A percentile compares a stretch with the other conserved stretches of the same genome.
Conservation (phyloP, 2,113 vertebrate species). For the Amblyornis subalaris region DNA sequence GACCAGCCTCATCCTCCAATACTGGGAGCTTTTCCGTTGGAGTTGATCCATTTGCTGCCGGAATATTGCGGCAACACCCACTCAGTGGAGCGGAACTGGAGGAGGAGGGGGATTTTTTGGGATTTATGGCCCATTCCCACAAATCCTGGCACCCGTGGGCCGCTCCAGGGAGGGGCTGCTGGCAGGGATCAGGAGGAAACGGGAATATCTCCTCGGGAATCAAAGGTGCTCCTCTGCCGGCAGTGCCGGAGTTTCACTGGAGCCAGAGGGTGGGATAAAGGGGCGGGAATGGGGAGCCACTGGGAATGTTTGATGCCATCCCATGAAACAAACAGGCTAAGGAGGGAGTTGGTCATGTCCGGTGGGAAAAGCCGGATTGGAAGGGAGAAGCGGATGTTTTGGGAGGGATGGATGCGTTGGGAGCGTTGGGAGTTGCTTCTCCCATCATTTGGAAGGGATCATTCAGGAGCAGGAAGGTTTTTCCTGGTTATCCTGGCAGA, state of each 20-base stretch:
- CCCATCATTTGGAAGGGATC: background rate
- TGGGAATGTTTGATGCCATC: background rate
- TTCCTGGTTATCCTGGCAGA: background rate
- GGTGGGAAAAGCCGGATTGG: background rate
- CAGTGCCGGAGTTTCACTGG: background rate
- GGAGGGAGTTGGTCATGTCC: background rate
- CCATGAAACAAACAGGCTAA: background rate
- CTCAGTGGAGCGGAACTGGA: background rate
- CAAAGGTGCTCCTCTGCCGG: background rate
- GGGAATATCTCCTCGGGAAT: background rate
- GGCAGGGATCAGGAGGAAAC: background rate
- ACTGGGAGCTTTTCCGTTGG: background rate
- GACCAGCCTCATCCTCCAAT: background rate
- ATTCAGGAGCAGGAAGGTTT: background rate
- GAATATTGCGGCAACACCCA: background rate
- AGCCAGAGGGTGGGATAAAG: background rate
- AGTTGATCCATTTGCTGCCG: background rate
- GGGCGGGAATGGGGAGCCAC: background rate
- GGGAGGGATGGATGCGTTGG: background rate
- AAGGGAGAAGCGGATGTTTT: background rate
- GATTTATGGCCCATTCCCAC: background rate
- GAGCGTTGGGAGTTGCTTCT: background rate
- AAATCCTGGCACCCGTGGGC: background rate
- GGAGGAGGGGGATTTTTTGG: background rate
- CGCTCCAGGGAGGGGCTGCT: background rate